Base-by-base conservation (phyloP, 2,888 invertebrate species). In the Podotricha telesiphe region DNA sequence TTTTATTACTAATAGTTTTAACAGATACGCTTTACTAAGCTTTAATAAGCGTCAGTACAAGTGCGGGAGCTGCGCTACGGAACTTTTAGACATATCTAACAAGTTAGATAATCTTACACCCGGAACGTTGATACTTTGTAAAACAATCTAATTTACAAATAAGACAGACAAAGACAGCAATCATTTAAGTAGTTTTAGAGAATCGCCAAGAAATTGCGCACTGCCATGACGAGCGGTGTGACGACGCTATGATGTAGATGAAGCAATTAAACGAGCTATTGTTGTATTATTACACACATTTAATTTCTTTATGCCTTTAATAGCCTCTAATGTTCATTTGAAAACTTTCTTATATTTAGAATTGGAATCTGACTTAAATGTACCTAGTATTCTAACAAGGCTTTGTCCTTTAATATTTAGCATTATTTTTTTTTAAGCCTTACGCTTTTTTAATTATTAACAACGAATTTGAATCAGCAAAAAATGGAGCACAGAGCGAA, bases 221-320 rank as follows among this genome's bases (percentile, higher is more conserved):
- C 47, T 51, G 47, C 5, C 53, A 34, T 53, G 40, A 58, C 58
- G 40, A 20, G 28, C 28, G 28, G 2, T 2, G 75, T 74, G 76
- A 77, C 78, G 75, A 51, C 70, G 58, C 65, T 78, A 77, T 76
- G 75, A 77, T 79, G 74, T 40, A 19, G 48, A n/a, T n/a, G n/a
- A n/a, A 28, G 69, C 69, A 61, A 73, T 74, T 73, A 73, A 70
- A 67, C 37, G 62, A 47, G 28, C 63, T 22, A 53, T 58, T 64
- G 47, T 64, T 45, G 56, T n/a, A n/a, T 22, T 50, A 37, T 59
- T 22, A 55, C 28, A 48, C n/a, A 59, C 22, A 10, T 10, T 45
- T 59, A 28, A 59, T 45, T 15, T 28, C 28, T 45, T 45, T 11
- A 59, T 59, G 17, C 28, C 11, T 45, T n/a, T 45, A 45, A 13